Evolutionary conservation across 2,888 invertebrate genomes (phyloP).

Genomic region (Pomacea canaliculata): DNA sequence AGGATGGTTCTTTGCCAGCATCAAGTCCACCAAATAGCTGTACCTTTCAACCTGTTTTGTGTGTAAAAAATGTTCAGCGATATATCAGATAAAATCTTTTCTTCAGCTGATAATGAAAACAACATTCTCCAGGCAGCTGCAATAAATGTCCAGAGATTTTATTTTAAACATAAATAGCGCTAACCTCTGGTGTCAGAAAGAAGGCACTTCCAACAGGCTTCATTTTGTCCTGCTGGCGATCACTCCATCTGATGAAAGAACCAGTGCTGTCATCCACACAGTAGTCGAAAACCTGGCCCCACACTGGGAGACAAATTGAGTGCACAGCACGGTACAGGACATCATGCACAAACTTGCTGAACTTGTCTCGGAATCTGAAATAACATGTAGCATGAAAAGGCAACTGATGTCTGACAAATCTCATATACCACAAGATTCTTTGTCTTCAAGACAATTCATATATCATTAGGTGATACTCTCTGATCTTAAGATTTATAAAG

Average conservation of each 20-base stretch:
- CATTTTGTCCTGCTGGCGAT: constrained; percentile 53
- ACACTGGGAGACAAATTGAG: constrained; percentile 57
- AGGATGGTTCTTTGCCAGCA: constrained; percentile 57
- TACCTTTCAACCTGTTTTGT: constrained; percentile 61
- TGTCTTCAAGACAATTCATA: too few relatives aligned
- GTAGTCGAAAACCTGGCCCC: constrained; percentile 64
- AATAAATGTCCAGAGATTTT: neutral
- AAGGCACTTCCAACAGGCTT: constrained; percentile 54
- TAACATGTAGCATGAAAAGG: too few relatives aligned
- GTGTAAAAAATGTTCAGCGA: neutral
- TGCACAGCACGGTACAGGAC: constrained; percentile 60
- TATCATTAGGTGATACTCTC: too few relatives aligned
- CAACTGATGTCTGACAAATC: too few relatives aligned
- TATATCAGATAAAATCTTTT: neutral
- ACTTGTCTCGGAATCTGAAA: constrained; percentile 57
- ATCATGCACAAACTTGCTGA: constrained; percentile 65
- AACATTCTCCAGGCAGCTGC: neutral
- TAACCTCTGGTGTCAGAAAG: constrained; percentile 62
- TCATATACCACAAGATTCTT: too few relatives aligned
- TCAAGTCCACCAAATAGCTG: constrained; percentile 57
- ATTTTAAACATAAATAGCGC: neutral
- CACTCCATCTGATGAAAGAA: constrained; percentile 58
- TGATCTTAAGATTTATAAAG: too few relatives aligned
- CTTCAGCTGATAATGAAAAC: neutral
- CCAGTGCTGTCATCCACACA: constrained; percentile 57